Evolutionary conservation across 2,797 vertebrate species (phyloP).

Genomic region (Amniataba percoides): DNA sequence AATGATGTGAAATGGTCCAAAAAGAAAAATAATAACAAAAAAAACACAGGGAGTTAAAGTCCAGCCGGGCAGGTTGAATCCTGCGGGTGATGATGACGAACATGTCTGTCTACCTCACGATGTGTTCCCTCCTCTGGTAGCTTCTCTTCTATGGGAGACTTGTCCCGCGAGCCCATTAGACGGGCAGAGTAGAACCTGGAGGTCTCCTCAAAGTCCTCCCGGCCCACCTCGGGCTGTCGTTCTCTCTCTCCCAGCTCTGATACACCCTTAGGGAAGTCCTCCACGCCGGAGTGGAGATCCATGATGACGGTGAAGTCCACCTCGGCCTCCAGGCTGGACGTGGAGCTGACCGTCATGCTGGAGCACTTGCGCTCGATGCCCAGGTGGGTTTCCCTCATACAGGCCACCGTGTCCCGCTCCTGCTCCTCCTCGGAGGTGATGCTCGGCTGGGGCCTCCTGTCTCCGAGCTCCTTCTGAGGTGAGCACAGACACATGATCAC

Average conservation of each 20-base stretch:
- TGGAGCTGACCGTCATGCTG: slow-evolving; percentile 97
- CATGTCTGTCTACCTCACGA: slow-evolving; percentile 79
- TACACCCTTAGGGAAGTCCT: slow-evolving; percentile 88
- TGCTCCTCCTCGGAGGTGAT: slow-evolving; percentile 88
- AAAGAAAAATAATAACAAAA: slow-evolving; percentile 9
- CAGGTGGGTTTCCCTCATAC: slow-evolving; percentile 91
- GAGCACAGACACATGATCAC: slow-evolving; percentile 65
- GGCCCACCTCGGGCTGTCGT: slow-evolving; percentile 87
- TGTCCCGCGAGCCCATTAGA: slow-evolving; percentile 87
- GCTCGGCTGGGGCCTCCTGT: slow-evolving; percentile 76
- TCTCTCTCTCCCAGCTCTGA: slow-evolving; percentile 71
- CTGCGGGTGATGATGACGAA: slow-evolving; percentile 52
- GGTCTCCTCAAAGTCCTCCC: slow-evolving; percentile 90
- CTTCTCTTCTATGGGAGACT: slow-evolving; percentile 88
- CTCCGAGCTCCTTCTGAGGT: slow-evolving; percentile 87
- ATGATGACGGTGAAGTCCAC: slow-evolving; percentile 97
- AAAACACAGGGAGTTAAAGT: slow-evolving; percentile 28
- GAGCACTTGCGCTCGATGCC: slow-evolving; percentile 97
- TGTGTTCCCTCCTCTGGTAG: slow-evolving; percentile 71
- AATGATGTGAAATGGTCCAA: slow-evolving; percentile 21
- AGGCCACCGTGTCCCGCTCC: slow-evolving; percentile 87
- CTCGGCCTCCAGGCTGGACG: slow-evolving; percentile 97
- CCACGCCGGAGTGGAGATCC: slow-evolving; percentile 92
- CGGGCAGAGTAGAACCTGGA: slow-evolving; percentile 86
- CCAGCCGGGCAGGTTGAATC: slow-evolving; percentile 59